Evolutionary conservation across 2,797 vertebrate genomes (phyloP).

Genomic region (Jordanella pulchra): DNA sequence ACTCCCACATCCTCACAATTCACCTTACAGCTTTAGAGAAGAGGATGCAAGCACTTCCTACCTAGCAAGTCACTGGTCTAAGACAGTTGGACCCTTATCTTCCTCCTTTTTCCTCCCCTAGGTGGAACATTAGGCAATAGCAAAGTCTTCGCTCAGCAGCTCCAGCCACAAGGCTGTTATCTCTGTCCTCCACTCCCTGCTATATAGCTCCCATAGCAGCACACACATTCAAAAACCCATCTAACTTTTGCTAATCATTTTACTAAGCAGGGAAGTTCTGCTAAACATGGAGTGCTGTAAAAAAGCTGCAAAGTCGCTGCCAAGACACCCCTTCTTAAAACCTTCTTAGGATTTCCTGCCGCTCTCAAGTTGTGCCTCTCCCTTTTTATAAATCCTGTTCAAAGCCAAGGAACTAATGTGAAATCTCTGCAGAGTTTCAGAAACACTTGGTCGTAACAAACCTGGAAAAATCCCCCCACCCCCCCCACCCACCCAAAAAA

Average conservation of each 20-base stretch:
- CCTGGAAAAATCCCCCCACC: constrained; percentile 26
- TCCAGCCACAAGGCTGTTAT: constrained; percentile 65
- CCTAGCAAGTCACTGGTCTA: constrained; percentile 54
- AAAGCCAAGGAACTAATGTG: constrained; percentile 58
- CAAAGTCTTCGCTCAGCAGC: constrained; percentile 51
- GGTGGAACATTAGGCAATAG: constrained; percentile 65
- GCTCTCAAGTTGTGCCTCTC: constrained; percentile 50
- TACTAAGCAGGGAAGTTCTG: constrained; percentile 52
- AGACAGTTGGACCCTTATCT: constrained; percentile 47
- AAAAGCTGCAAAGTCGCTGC: constrained; percentile 40
- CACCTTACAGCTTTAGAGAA: constrained; percentile 70
- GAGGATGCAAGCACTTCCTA: constrained; percentile 80
- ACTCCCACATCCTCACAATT: constrained; percentile 73
- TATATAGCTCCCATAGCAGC: constrained; percentile 48
- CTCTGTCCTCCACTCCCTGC: constrained; percentile 66
- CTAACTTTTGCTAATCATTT: constrained; percentile 63
- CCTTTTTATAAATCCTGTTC: constrained; percentile 49
- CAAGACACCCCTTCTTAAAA: constrained; percentile 60
- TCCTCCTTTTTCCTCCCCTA: constrained; percentile 65
- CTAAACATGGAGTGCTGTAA: constrained; percentile 35
- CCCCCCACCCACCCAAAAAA: too few relatives aligned
- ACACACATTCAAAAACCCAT: constrained; percentile 32
- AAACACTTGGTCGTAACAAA: constrained; percentile 20
- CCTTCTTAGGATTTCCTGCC: constrained; percentile 56
- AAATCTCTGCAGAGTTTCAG: constrained; percentile 36